Base-by-base conservation (phyloP, 2,888 invertebrate genomes). In the Meghimatium bilineatum region DNA sequence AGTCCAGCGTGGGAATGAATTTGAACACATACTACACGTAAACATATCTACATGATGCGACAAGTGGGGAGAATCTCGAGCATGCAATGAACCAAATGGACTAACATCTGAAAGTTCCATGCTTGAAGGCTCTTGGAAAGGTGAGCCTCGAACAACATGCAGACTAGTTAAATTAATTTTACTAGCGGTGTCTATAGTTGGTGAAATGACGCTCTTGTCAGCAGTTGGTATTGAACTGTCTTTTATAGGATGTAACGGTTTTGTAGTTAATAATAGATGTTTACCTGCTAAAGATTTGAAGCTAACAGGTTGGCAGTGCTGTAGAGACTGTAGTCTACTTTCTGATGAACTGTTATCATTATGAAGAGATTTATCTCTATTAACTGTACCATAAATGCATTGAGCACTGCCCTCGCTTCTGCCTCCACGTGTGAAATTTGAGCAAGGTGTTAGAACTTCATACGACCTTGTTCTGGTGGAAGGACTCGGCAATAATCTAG, bases 361-460 rank as follows among this genome's bases (percentile, higher is more conserved):
- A 67, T 14, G 32, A 3, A 20, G 10, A 1, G 67, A 34, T 34
- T 1, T 8, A n/a, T 26, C n/a, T n/a, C 3, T 34, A 23, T 56
- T 6, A 20, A 2, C 6, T 56, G 23, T 20, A 56, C 56, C 20
- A 56, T 56, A 56, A 17, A 60, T 74, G 63, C 38, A 36, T 38
- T 36, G 72, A 29, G 81, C 60, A 8, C 63, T 60, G 0, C 36
- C 72, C 5, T 72, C 71, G 17, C 29, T 34, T 52, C 44, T 44
- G 44, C 34, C 29, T 10, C 32, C 71, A 17, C 52, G 49, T 20
- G 34, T 32, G 34, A 80, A 34, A 29, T 72, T 60, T 29, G 81
- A 81, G 29, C 60, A 74, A 17, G 34, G 12, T 5, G 60, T 72
- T 26, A 60, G 60, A n/a, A 72, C 60, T 23, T 81, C 66, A 34